Evolutionary conservation across 2,888 invertebrate genomes (phyloP), one percentile per base, ranked within the genome.

Genomic region (Caenorhabditis doughertyi): DNA sequence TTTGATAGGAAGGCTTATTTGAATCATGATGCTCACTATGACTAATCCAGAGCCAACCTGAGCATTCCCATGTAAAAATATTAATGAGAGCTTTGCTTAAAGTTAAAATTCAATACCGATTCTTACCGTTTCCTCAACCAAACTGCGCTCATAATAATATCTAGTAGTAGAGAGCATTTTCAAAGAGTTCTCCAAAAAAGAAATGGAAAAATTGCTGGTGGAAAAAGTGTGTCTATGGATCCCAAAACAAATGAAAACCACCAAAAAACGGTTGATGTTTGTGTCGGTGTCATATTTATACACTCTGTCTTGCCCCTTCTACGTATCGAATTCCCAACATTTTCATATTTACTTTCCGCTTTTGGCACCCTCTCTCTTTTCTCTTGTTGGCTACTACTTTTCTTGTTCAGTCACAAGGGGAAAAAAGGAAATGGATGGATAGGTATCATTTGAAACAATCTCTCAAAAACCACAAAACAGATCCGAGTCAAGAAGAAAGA

Each of bases 261-360:
- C 49, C 42, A 25, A 60, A 60, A 60, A 60, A 60, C 60, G 42
- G 47, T 42, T 42, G 62, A 73, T 73, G 73, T 73, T 73, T 74
- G 65, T 64, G 47, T 47, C 21, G 62, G 65, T 65, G 65, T 74
- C 64, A 74, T 65, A 67, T 76, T 67, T 67, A 74, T 74, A 74
- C 44, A 65, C 56, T 42, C 56, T 35, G 51, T 27, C 47, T 35
- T 29, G 18, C 27, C 27, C 64, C 44, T 18, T 32, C 29, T 29
- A 67, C 23, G 60, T 67, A 76, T 68, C 76, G 68, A 76, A 67
- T 76, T 67, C 49, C 67, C 65, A 29, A 8, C 27, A 7, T 55
- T 42, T 58, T 27, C n/a, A n/a, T 67, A 39, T 76, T 76, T 67
- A 67, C 67, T 49, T 60, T 60, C 60, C 67, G 49, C 73, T 73